Conservation (phyloP, 1,140 invertebrate species). For the Microplitis demolitor region DNA sequence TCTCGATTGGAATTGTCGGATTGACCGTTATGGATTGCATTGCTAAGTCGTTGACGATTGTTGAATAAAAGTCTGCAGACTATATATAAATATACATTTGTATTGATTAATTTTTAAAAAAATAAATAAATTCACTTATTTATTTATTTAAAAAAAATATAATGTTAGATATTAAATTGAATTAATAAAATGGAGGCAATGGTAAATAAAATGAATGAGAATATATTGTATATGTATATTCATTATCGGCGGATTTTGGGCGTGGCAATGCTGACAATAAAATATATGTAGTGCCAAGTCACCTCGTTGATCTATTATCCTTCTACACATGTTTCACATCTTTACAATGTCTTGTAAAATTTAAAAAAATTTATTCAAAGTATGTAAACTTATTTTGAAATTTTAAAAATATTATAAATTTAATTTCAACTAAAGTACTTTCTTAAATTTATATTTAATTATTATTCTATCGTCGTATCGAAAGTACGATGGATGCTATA, state of each 20-base stretch:
- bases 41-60: neutral
- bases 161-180: no score
- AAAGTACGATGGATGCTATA: no score
- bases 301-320: slow-evolving; percentile 35
- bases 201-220: neutral
- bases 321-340: slow-evolving; percentile 43
- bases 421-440: no score
- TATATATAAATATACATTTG: no score
- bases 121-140: no score
- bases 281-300: slow-evolving; percentile 29
- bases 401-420: no score
- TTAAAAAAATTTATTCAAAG: no score
- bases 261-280: slow-evolving; percentile 44
- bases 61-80: neutral
- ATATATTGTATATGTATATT: neutral
- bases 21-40: slow-evolving; percentile 13
- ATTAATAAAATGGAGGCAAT: no score
- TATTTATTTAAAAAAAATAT: no score
- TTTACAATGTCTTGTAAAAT: slow-evolving; percentile 10
- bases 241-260: slow-evolving; percentile 14
- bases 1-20: slow-evolving; percentile 15
- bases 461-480: no score
- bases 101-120: no score
- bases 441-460: no score
- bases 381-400: neutral